phyloP scores from a whole-genome alignment of 2,797 vertebrate genomes.

The Macroramphosus scolopax region DNA sequence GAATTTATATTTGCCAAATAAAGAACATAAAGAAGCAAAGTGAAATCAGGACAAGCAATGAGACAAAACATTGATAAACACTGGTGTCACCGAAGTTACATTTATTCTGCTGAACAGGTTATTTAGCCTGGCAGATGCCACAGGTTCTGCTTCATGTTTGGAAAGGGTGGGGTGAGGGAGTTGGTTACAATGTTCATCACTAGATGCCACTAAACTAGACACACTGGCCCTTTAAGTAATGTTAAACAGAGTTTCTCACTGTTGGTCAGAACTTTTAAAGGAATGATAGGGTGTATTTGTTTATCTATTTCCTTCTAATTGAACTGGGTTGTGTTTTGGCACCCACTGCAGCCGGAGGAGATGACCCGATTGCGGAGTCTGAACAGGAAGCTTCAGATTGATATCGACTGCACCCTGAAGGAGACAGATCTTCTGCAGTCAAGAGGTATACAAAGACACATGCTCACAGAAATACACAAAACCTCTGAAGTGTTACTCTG shows the following conservation, averaged over 20 bases:
- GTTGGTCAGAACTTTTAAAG: not conserved
- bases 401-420: slow-evolving; percentile 98
- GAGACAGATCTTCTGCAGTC: slow-evolving; percentile 95
- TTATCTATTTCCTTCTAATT: slow-evolving; percentile 21
- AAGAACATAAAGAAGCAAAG: too few relatives aligned
- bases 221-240: not conserved
- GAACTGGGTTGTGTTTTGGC: slow-evolving; percentile 40
- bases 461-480: too few relatives aligned
- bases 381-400: slow-evolving; percentile 98
- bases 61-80: too few relatives aligned
- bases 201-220: too few relatives aligned
- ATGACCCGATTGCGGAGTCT: slow-evolving; percentile 95
- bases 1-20: too few relatives aligned
- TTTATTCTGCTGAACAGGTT: too few relatives aligned
- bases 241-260: not conserved
- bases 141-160: too few relatives aligned
- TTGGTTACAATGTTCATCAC: too few relatives aligned
- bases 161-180: too few relatives aligned
- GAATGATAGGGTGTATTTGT: not conserved
- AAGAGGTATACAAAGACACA: slow-evolving; percentile 82
- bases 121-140: too few relatives aligned
- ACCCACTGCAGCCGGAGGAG: slow-evolving; percentile 87
- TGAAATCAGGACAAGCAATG: too few relatives aligned
- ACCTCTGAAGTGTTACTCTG: slow-evolving; percentile 46
- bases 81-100: too few relatives aligned